Base-by-base conservation (phyloP, 2,113 vertebrate genomes). In the Ciconia stormi region DNA sequence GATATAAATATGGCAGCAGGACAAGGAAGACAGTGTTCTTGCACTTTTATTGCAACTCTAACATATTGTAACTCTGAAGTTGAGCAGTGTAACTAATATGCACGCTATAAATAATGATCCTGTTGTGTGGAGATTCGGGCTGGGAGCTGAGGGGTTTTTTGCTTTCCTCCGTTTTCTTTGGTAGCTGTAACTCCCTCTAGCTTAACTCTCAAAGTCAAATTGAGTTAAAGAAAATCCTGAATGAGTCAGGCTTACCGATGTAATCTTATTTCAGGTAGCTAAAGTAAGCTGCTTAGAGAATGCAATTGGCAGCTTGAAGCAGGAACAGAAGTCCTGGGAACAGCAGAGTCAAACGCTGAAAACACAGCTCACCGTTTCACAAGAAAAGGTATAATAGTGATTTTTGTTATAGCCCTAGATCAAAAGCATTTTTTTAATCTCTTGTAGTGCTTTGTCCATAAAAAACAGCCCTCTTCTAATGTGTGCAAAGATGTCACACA, bases 251-350 rank as follows among this genome's bases (percentile, higher is more conserved):
- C 17, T 91, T 87, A 59, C 50, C 2, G 3, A 0, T 63, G 61
- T 63, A 14, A 89, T 92, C 44, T 90, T 36, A 19, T 93, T 95
- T 49, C 91, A 99, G 99, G 94, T 98, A 40, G 97, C 98, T 80
- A 96, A 98, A 44, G 96, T 98, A 10, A 98, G 97, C 47, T 81
- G 97, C 29, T 71, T 99, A 86, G 99, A 99, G 97, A 98, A 63
- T 36, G 97, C 96, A 38, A 52, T 99, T 15, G 80, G 97, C 80
- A 96, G 96, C 59, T 82, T 99, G 90, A 97, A 98, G 67, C 98
- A 98, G 74, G 99, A 99, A 36, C 97, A 98, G 84, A 97, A 97
- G 74, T 94, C 96, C 63, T 97, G 97, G 95, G 98, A 99, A 27
- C 97, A 98, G 76, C 98, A 99, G 88, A 96, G 67, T 18, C 98